These are phyloP conservation scores for Oryctolagus cuniculus DNA, from an alignment of 2,113 vertebrate species.

Conservation along the genomic window mOryCun1.1 NC_091443.1:22960001-22960500, in stretches of 20 bases:
- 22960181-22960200: background rate
- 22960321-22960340: background rate
- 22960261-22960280: slow-evolving; percentile 5
- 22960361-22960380: background rate
- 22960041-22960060: slow-evolving; percentile 21
- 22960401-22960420: background rate
- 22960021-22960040: background rate
- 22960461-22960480: background rate
- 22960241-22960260: background rate
- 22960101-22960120: background rate
- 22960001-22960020: background rate
- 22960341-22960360: background rate
- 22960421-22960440: background rate
- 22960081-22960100: background rate
- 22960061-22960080: background rate
- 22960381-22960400: background rate
- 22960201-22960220: background rate
- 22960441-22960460: background rate
- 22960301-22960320: background rate
- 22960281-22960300: background rate
- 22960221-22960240: background rate
- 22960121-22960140: background rate
- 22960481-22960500: background rate
- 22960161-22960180: background rate
- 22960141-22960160: background rate